These are phyloP conservation scores for Monochamus alternatus DNA, from an alignment of 2,888 invertebrate species.

Conservation along the genomic window DNA sequence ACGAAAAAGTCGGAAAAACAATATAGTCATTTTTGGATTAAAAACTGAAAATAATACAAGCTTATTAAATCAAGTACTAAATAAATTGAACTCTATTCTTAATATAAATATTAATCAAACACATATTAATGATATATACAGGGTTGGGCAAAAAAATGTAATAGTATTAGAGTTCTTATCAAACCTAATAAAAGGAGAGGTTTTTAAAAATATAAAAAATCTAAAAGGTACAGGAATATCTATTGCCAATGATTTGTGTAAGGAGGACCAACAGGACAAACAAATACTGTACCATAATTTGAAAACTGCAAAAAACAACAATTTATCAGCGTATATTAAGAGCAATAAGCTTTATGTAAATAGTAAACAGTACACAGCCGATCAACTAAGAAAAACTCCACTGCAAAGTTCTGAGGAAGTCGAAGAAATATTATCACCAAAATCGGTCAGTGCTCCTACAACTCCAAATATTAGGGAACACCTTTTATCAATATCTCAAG, in stretches of 20 bases:
- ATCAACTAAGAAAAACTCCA: constrained; percentile 20
- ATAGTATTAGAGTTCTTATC: neutral
- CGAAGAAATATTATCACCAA: neutral
- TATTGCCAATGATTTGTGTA: constrained; percentile 29
- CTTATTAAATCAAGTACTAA: neutral
- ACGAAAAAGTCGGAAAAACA: neutral
- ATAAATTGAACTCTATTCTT: neutral
- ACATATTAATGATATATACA: neutral
- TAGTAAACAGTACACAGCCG: constrained; percentile 14
- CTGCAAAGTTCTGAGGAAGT: neutral
- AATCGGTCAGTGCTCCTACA: constrained; percentile 1
- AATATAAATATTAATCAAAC: neutral
- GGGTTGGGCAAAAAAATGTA: neutral
- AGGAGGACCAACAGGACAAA: constrained; percentile 23
- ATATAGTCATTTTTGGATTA: neutral
- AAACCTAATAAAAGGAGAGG: neutral
- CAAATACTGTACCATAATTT: constrained; percentile 29
- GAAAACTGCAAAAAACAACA: constrained; percentile 26
- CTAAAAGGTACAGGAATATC: constrained; percentile 30
- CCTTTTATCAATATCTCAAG: too few species aligned
- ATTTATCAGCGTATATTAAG: constrained; percentile 34
- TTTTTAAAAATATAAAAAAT: constrained; percentile 9
- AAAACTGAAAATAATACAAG: neutral
- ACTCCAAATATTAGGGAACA: neutral
- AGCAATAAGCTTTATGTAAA: constrained; percentile 31